A percentile compares a stretch with the other conserved stretches of the same genome.
Conservation (phyloP, 2,113 vertebrate genomes). For the Microtus pennsylvanicus region DNA sequence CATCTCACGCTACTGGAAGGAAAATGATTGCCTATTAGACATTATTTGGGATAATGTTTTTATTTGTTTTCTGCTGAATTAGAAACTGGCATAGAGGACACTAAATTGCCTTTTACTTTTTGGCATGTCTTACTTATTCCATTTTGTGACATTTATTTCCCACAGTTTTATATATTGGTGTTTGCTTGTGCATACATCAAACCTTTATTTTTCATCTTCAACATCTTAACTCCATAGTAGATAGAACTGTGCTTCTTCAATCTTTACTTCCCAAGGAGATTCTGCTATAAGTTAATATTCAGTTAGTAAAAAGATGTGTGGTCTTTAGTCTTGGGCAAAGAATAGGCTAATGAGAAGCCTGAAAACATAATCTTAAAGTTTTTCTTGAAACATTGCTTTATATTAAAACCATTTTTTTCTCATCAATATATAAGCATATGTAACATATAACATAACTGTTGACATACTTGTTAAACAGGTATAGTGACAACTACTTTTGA, state of each 20-base stretch:
- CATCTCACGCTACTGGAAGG: constrained; percentile 40
- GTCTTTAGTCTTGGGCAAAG: background rate
- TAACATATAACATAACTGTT: background rate
- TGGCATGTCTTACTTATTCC: background rate
- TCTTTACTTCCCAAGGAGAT: background rate
- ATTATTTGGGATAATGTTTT: constrained; percentile 72
- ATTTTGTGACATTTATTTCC: background rate
- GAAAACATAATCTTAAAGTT: background rate
- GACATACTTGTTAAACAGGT: background rate
- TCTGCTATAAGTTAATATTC: background rate
- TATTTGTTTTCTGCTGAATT: constrained; percentile 66
- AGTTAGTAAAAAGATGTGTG: background rate
- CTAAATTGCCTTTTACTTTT: constrained; percentile 42
- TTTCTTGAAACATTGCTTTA: constrained; percentile 28
- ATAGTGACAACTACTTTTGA: background rate
- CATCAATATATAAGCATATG: background rate
- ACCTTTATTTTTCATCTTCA: background rate
- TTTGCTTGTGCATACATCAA: background rate
- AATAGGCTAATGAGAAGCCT: background rate
- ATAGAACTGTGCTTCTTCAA: background rate
- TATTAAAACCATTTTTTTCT: background rate
- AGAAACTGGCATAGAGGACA: background rate
- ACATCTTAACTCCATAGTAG: background rate
- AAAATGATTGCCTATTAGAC: constrained; percentile 69
- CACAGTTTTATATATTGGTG: background rate